Percentiles rank a stretch among this genome's conserved stretches.
phyloP scores from a whole-genome alignment of 30 jellyfish, hydroid and myxozoan genomes.

The Aurelia sp. region DNA sequence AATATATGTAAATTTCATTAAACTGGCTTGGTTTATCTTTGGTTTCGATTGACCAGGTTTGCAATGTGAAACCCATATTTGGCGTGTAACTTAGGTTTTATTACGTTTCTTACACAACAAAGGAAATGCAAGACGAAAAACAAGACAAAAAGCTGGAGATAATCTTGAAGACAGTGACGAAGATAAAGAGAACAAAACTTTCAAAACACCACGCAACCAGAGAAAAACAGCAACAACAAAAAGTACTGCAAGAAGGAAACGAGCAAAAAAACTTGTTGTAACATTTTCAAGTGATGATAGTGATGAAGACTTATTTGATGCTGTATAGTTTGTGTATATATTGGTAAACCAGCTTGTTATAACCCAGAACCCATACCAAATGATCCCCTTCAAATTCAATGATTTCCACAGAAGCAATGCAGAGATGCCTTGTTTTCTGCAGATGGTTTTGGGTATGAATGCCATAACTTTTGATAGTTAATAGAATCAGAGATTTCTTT shows the following conservation, averaged over 20 bases:
- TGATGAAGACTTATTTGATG: slow-evolving; percentile 30
- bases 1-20: too few species aligned
- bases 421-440: too few species aligned
- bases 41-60: too few species aligned
- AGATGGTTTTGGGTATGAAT: too few species aligned
- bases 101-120: background rate
- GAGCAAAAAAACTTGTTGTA: slow-evolving; percentile 10
- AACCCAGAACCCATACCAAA: too few species aligned
- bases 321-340: background rate
- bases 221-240: slow-evolving; percentile 16
- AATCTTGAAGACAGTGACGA: slow-evolving; percentile 37
- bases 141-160: slow-evolving; percentile 7
- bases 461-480: too few species aligned
- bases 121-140: slow-evolving; percentile 26
- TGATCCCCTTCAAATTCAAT: too few species aligned
- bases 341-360: too few species aligned
- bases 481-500: too few species aligned
- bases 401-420: too few species aligned
- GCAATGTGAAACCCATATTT: background rate
- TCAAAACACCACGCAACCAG: slow-evolving; percentile 47
- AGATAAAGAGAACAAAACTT: slow-evolving; percentile 34
- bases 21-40: too few species aligned
- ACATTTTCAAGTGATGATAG: slow-evolving; percentile 12
- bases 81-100: background rate
- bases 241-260: slow-evolving; percentile 18